Conservation (phyloP, 2,797 vertebrate species). For the Spondyliosoma cantharus region DNA sequence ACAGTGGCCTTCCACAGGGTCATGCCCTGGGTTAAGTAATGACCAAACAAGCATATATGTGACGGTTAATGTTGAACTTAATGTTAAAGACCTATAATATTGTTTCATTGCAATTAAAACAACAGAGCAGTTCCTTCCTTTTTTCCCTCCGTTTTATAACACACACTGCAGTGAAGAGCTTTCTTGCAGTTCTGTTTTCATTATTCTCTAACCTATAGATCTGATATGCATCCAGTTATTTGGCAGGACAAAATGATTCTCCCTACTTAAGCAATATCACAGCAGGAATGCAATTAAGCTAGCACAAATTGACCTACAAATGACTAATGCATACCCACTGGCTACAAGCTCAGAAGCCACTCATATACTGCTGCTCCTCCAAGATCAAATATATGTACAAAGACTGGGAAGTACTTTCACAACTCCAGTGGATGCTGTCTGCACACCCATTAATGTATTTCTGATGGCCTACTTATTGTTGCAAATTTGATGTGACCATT, state of each 20-base stretch:
- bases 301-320: background rate
- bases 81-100: background rate
- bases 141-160: background rate
- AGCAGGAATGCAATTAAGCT: constrained; percentile 15
- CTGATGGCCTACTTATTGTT: background rate
- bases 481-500: constrained; percentile 6
- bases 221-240: constrained; percentile 6
- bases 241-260: background rate
- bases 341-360: background rate
- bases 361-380: background rate
- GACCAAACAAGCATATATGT: too few species aligned
- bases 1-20: background rate
- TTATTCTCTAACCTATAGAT: background rate
- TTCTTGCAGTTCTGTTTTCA: background rate
- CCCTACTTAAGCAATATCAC: background rate
- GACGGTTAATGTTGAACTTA: background rate
- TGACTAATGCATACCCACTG: background rate
- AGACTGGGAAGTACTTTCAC: background rate
- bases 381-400: constrained; percentile 6
- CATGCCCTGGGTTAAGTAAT: background rate
- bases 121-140: background rate
- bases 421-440: background rate
- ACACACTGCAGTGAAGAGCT: background rate
- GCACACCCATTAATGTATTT: background rate
- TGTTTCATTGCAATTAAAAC: constrained; percentile 5